Percentiles rank a stretch among this genome's conserved stretches.
Evolutionary conservation across 2,113 vertebrate genomes (phyloP).

Genomic region (Psittacara wagleri): DNA sequence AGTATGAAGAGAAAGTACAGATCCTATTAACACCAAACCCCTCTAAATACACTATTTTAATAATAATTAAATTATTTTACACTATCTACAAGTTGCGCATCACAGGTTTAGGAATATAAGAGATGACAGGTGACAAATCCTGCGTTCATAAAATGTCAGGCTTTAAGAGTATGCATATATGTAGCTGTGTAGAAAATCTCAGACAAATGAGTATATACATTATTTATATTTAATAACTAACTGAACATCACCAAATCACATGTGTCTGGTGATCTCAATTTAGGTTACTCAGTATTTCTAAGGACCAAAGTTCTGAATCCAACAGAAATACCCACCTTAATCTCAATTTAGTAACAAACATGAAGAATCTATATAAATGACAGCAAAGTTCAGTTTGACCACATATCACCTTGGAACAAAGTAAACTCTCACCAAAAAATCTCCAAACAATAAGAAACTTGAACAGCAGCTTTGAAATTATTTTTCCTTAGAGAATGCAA

Average conservation of each 20-base stretch:
- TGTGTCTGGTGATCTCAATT: background rate
- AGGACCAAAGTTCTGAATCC: constrained; percentile 30
- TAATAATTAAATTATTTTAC: constrained; percentile 70
- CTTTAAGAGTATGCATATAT: constrained; percentile 2
- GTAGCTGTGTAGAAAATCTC: constrained; percentile 73
- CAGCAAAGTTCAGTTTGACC: constrained; percentile 13
- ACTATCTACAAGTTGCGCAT: constrained; percentile 69
- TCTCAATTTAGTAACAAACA: constrained; percentile 8
- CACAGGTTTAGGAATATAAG: constrained; percentile 28
- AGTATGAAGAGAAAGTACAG: constrained; percentile 44
- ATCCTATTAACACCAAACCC: constrained; percentile 53
- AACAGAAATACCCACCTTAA: background rate
- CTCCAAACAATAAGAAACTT: constrained; percentile 73
- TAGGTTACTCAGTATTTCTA: constrained; percentile 9
- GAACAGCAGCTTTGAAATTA: constrained; percentile 77
- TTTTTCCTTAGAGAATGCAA: constrained; percentile 70
- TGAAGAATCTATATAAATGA: constrained; percentile 24
- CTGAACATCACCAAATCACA: background rate
- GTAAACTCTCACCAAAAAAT: constrained; percentile 31
- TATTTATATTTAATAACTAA: constrained; percentile 57
- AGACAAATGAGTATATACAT: constrained; percentile 72
- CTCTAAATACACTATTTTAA: constrained; percentile 53
- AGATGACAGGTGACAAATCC: constrained; percentile 29
- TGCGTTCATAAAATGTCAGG: constrained; percentile 68
- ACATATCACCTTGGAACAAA: constrained; percentile 44